Evolutionary conservation across 1,140 invertebrate species (phyloP), one percentile per base, ranked within the genome.

Genomic region (Drosophila prosaltans): DNA sequence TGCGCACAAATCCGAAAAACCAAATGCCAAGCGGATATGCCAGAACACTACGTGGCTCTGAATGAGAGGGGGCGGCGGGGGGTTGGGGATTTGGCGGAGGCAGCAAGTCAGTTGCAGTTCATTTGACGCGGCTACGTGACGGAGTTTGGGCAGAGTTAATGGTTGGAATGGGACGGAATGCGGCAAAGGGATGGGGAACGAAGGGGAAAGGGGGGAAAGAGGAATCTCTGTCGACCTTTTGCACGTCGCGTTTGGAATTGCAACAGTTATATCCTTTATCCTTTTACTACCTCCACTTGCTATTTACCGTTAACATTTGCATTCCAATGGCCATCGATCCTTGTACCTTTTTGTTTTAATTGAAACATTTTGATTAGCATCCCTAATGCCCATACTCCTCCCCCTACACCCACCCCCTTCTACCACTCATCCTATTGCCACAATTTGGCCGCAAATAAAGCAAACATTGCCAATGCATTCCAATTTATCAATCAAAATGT

Each of bases 351-450:
- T 21, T 21, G 59, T 69, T 60, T 69, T 76, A 76, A 75, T 76
- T 76, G 75, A 76, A 76, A 76, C 74, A 77, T 77, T 77, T 80
- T 84, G 75, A 83, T 82, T 83, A 82, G 80, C 51, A 55, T 59
- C 40, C 40, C 54, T 30, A 32, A 32, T 24, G 2, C 3, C 54
- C 40, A 39, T 36, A 24, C 30, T 9, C 8, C 8, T 11, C 7
- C 7, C 21, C 21, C 21, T 9, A 48, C 30, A n/a, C 48, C 32
- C 3, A 1, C 7, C 32, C 21, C 24, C 40, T 24, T 43, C 16
- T 8, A 3, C 26, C 21, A 6, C 32, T 36, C 45, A 51, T 26
- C 2, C 45, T 6, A 51, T 26, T 51, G 45, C 45, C 45, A 26
- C 45, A 51, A 51, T 51, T 51, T 51, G 45, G 24, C 45, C 45